Conservation (phyloP, 2,888 invertebrate species). For the Macrostomum cliftonense region DNA sequence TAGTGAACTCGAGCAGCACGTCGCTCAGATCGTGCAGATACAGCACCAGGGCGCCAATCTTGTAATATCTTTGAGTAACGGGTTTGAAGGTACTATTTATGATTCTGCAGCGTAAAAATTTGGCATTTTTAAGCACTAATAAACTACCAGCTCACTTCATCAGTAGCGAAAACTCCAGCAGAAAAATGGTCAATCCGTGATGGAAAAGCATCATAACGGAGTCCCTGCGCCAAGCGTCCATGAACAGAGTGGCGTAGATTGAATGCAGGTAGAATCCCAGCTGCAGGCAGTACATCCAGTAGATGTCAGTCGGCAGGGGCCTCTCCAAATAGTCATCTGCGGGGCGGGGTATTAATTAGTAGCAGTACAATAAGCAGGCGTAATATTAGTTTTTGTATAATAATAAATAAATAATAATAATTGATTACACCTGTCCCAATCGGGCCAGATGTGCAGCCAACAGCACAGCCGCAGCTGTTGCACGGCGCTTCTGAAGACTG, state of each 20-base stretch:
- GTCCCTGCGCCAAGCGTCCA: constrained; percentile 38
- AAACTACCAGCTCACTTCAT: constrained; percentile 18
- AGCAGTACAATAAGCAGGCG: too few relatives aligned
- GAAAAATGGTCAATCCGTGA: constrained; percentile 27
- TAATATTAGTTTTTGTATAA: too few relatives aligned
- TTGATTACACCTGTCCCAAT: too few relatives aligned
- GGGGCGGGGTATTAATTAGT: too few relatives aligned
- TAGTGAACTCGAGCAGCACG: constrained; percentile 20
- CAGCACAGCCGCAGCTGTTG: too few relatives aligned
- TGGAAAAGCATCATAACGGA: constrained; percentile 29
- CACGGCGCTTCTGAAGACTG: too few relatives aligned
- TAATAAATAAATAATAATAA: too few relatives aligned
- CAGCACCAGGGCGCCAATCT: constrained; percentile 19
- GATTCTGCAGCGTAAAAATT: too few relatives aligned
- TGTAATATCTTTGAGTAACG: constrained; percentile 16
- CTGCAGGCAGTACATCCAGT: constrained; percentile 28
- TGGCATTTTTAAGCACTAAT: too few relatives aligned
- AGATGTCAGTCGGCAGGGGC: constrained; percentile 23
- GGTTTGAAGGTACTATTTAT: too few relatives aligned
- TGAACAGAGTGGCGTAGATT: constrained; percentile 36
- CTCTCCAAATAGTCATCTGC: constrained; percentile 5
- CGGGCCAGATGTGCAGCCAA: too few relatives aligned
- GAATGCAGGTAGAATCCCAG: constrained; percentile 39
- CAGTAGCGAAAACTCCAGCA: constrained; percentile 29
- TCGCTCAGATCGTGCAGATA: constrained; percentile 22